phyloP scores from a whole-genome alignment of 2,113 vertebrate genomes.

The Callorhinus ursinus region DNA sequence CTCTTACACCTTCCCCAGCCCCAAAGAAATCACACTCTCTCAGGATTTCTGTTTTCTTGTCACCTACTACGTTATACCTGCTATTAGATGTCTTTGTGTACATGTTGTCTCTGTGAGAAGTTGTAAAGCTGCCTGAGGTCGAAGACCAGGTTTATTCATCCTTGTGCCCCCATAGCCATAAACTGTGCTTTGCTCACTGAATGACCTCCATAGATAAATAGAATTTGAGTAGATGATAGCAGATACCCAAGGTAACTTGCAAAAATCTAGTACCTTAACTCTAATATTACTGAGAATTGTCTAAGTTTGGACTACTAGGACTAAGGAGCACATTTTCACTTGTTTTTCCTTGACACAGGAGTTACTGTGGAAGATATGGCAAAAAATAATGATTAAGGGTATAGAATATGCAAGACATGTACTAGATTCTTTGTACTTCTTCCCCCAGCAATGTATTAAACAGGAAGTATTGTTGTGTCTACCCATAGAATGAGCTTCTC shows the following conservation, averaged over 20 bases:
- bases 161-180: not conserved
- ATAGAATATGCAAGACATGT: not conserved
- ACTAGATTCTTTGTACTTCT: not conserved
- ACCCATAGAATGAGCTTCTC: not conserved
- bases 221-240: not conserved
- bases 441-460: not conserved
- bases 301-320: not conserved
- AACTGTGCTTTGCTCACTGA: not conserved
- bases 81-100: not conserved
- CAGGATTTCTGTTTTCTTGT: not conserved
- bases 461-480: not conserved
- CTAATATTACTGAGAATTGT: not conserved
- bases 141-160: not conserved
- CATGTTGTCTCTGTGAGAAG: not conserved
- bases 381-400: not conserved
- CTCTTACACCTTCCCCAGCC: not conserved
- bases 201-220: not conserved
- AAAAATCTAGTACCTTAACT: not conserved
- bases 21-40: not conserved
- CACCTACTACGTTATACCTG: not conserved
- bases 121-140: not conserved
- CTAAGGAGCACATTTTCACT: not conserved
- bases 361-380: not conserved
- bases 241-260: not conserved
- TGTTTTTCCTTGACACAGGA: not conserved